phyloP scores from a whole-genome alignment of 1,140 invertebrate species.

The Macrosteles quadrilineatus region DNA sequence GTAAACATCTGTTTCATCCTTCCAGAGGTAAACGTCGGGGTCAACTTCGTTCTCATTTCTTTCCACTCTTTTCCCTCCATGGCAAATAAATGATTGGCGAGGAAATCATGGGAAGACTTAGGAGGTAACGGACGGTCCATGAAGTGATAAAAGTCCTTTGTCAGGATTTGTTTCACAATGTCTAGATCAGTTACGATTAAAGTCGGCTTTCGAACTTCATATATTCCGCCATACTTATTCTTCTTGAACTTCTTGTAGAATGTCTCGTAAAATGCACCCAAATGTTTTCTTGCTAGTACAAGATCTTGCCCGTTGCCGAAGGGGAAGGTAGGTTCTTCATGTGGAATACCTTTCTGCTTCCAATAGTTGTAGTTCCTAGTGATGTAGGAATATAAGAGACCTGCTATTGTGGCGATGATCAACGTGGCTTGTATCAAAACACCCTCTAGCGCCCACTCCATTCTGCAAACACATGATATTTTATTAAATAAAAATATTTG shows the following conservation, averaged over 20 bases:
- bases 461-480: not conserved
- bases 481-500: not conserved
- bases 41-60: conserved; percentile 58
- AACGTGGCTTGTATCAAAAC: not conserved
- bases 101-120: conserved; percentile 53
- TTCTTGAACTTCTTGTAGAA: conserved; percentile 3
- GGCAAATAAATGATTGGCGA: conserved; percentile 54
- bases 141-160: conserved; percentile 58
- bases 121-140: conserved; percentile 52
- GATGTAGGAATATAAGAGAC: conserved; percentile 9
- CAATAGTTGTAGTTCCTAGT: conserved; percentile 31
- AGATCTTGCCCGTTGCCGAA: conserved; percentile 34
- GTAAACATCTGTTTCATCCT: conserved; percentile 63
- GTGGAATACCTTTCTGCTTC: conserved; percentile 33
- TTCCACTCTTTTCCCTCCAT: conserved; percentile 60
- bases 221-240: conserved; percentile 4
- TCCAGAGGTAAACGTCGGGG: conserved; percentile 61
- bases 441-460: not conserved
- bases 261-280: conserved; percentile 4
- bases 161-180: conserved; percentile 53
- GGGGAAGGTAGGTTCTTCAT: conserved; percentile 27
- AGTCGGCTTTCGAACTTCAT: conserved; percentile 3
- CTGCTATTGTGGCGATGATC: not conserved
- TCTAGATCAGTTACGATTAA: conserved; percentile 44
- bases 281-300: not conserved